These are phyloP conservation scores for Rhinogobio ventralis DNA, from an alignment of 2,797 vertebrate genomes.

Conservation along the genomic window DNA sequence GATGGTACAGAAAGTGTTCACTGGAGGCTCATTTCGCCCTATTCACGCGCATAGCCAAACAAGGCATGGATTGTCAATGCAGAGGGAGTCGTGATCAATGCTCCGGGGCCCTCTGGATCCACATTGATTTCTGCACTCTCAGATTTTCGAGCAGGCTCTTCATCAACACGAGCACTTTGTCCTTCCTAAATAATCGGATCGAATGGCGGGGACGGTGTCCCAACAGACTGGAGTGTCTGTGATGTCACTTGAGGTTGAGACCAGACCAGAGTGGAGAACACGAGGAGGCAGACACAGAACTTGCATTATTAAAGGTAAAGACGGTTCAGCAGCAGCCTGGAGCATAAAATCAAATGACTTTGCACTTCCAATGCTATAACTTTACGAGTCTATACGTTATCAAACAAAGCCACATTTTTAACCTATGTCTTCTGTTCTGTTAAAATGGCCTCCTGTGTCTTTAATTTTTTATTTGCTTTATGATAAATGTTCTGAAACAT, in stretches of 20 bases:
- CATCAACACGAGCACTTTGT: conserved; percentile 89
- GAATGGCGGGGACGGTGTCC: conserved; percentile 74
- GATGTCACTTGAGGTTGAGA: conserved; percentile 52
- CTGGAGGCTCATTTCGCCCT: conserved; percentile 82
- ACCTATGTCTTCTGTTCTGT: conserved; percentile 7
- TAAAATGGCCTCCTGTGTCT: conserved; percentile 52
- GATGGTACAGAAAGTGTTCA: conserved; percentile 75
- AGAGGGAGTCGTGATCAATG: conserved; percentile 80
- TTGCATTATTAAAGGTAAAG: conserved; percentile 35
- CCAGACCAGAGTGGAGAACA: conserved; percentile 29
- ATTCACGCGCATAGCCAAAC: conserved; percentile 84
- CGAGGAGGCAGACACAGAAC: conserved; percentile 20
- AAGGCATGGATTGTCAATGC: conserved; percentile 86
- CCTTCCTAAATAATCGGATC: conserved; percentile 88
- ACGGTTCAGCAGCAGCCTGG: neutral
- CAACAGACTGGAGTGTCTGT: conserved; percentile 64
- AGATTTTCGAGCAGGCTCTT: conserved; percentile 84
- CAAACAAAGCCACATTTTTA: conserved; percentile 35
- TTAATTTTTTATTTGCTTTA: conserved; percentile 63
- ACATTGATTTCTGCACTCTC: conserved; percentile 86
- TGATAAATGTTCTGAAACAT: conserved; percentile 57
- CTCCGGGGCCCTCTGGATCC: conserved; percentile 79
- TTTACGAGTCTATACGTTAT: conserved; percentile 6
- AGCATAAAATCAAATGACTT: conserved; percentile 3
- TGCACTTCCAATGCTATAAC: neutral